These are phyloP conservation scores for Aspidapion aeneum DNA, from an alignment of 2,888 invertebrate genomes.

Conservation along the genomic window DNA sequence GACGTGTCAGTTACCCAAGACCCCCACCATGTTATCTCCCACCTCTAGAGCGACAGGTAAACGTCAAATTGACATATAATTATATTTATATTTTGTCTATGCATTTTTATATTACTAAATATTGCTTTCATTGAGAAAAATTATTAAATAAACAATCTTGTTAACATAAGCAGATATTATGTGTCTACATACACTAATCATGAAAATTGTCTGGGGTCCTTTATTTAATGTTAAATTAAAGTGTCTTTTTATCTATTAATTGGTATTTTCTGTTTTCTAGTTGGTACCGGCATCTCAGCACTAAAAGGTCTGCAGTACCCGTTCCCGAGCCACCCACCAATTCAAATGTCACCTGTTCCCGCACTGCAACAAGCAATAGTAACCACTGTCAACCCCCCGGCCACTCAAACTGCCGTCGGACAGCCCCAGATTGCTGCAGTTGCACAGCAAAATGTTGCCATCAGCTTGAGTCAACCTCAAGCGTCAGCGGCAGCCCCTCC, in stretches of 20 bases:
- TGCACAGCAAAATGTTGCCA: no score
- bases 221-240: no score
- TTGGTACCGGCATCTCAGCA: conserved; percentile 39
- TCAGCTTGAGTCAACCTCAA: no score
- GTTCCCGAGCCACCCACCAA: conserved; percentile 73
- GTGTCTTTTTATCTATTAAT: no score
- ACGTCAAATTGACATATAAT: no score
- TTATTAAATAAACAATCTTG: no score
- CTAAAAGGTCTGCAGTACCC: conserved; percentile 69
- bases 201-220: no score
- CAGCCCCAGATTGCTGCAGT: background rate
- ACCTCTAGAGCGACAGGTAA: conserved; percentile 38
- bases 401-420: conserved; percentile 8
- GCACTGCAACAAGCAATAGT: conserved; percentile 41
- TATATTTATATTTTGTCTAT: no score
- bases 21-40: conserved; percentile 43
- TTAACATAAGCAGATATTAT: no score
- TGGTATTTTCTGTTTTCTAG: conserved; percentile 6
- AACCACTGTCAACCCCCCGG: conserved; percentile 38
- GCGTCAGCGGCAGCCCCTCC: conserved; percentile 23
- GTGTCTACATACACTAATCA: no score
- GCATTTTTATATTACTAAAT: no score
- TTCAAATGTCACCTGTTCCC: conserved; percentile 40
- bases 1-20: conserved; percentile 38
- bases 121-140: no score